Conservation (phyloP, 2,888 invertebrate species). For the Leucania comma region DNA sequence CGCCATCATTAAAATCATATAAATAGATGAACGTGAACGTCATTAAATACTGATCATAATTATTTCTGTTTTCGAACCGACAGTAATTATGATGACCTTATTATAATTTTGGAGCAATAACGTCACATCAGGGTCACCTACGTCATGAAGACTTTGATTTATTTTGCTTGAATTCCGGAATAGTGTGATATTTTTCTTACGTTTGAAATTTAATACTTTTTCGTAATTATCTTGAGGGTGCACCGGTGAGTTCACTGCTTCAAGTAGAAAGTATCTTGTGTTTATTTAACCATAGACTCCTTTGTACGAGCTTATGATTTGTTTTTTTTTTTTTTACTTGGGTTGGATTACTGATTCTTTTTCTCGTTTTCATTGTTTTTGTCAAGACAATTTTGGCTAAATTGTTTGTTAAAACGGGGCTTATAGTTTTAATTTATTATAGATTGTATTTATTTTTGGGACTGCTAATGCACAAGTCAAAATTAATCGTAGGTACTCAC, state of each 20-base stretch:
- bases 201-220: neutral
- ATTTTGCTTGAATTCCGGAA: conserved; percentile 26
- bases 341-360: neutral
- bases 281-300: neutral
- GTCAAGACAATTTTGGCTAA: neutral
- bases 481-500: neutral
- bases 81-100: conserved; percentile 33
- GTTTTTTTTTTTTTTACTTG: neutral
- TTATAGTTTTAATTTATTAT: neutral
- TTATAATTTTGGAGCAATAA: conserved; percentile 28
- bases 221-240: neutral
- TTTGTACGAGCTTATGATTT: neutral
- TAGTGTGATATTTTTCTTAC: conserved; percentile 12
- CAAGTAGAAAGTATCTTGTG: neutral
- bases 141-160: conserved; percentile 13
- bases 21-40: conserved; percentile 65
- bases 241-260: conserved; percentile 13
- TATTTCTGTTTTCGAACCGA: conserved; percentile 24
- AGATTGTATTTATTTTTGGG: neutral
- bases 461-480: neutral
- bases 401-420: neutral
- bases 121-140: conserved; percentile 34
- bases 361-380: neutral
- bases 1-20: conserved; percentile 58
- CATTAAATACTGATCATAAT: conserved; percentile 45